phyloP scores from a whole-genome alignment of 2,797 vertebrate genomes.

The Hyperoplus lanceolatus region DNA sequence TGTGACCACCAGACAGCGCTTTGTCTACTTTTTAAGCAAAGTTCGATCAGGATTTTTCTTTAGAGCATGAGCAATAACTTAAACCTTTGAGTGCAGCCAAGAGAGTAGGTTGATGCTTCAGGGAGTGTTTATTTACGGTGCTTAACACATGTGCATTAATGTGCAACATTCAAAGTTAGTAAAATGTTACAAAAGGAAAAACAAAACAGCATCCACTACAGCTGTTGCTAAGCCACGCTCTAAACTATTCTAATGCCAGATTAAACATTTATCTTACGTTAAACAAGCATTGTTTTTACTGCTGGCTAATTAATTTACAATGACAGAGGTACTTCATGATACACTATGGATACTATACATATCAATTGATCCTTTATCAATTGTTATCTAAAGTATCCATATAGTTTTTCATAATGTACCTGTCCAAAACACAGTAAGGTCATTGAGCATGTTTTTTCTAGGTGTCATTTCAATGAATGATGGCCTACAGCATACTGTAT shows the following conservation, averaged over 20 bases:
- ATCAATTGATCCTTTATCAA: too few species aligned
- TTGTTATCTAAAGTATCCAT: neutral
- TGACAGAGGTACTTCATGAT: neutral
- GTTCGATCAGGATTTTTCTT: slow-evolving; percentile 15
- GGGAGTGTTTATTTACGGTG: slow-evolving; percentile 17
- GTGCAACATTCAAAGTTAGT: neutral
- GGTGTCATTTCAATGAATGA: neutral
- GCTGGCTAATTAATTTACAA: neutral
- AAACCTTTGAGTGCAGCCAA: slow-evolving; percentile 21
- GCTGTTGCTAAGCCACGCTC: too few species aligned
- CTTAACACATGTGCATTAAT: slow-evolving; percentile 3
- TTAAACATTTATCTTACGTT: neutral
- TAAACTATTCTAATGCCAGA: neutral
- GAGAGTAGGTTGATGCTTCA: slow-evolving; percentile 1
- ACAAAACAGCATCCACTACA: neutral
- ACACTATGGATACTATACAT: too few species aligned
- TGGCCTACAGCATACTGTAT: slow-evolving; percentile 3
- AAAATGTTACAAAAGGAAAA: neutral
- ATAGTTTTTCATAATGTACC: neutral
- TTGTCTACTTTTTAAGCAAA: slow-evolving; percentile 17
- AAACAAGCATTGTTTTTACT: neutral
- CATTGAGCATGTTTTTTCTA: neutral
- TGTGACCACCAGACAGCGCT: slow-evolving; percentile 17
- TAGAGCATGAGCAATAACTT: neutral
- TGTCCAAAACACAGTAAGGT: neutral